Base-by-base conservation (phyloP, 2,888 invertebrate species). In the Junonia oenone region DNA sequence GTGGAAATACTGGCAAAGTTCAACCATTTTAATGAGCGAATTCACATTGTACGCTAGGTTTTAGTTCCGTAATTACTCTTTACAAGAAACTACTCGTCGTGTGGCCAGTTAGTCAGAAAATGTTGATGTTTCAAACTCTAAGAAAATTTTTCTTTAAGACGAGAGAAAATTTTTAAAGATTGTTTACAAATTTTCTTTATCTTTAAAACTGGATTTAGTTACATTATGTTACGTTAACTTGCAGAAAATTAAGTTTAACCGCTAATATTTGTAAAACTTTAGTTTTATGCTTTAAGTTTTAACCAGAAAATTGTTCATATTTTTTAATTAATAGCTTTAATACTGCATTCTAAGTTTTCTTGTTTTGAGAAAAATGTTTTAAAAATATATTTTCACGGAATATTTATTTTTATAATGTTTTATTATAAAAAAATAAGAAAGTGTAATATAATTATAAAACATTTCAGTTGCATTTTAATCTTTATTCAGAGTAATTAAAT, bases 51-150 rank as follows among this genome's bases (percentile, higher is more conserved):
- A 45, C 15, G 26, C 15, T 27, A 15, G 31, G 37, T 52, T 52
- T 52, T 37, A 45, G 17, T 13, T n/a, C 13, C 29, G 17, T 45
- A 45, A 46, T 52, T 35, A 37, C 33, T 45, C 17, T 52, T 35
- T 2, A 45, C 15, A 45, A 37, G 17, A 27, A 52, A 45, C 40
- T 31, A 43, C 45, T 52, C n/a, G n/a, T n/a, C n/a, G n/a, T n/a
- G n/a, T 27, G 22, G n/a, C 26, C 26, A 37, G 52, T 52, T 52
- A 52, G 45, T 37, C 27, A 45, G 52, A 17, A 45, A 52, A 35
- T 45, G 52, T 45, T 45, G 35, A 52, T 52, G 45, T 46, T 52
- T 52, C 27, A 52, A 46, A 26, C 22, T 45, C 27, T 8, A 17
- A n/a, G n/a, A 19, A 52, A 52, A 27, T 51, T 43, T 13, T 43